Base-by-base conservation (phyloP, 2,797 vertebrate species). In the Poeciliopsis gracilis region DNA sequence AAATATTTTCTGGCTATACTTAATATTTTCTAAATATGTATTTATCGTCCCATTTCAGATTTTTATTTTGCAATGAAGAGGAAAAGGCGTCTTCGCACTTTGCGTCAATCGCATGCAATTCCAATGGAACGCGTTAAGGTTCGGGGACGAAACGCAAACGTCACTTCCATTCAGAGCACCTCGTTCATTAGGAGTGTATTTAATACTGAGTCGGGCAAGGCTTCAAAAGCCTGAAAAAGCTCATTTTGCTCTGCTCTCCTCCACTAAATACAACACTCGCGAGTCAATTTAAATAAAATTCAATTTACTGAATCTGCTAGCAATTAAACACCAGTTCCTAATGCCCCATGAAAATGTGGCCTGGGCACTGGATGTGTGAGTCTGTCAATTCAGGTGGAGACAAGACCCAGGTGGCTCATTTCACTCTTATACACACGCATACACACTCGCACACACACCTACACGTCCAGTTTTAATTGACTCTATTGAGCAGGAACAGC, bases 401-500 rank as follows among this genome's bases (percentile, higher is more conserved):
- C 76, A 82, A 86, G 87, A 92, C 94, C 92, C 91, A 85, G 25
- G 84, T 87, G 91, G 88, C 86, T 88, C 82, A 79, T 92, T 92
- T 88, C 75, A 70, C 72, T 77, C 63, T n/a, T 5, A 49, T 63
- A 46, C 76, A 78, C 57, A 66, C 79, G 76, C 85, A 80, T 78
- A 72, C 36, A 73, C 25, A 59, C 78, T 75, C 85, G 79, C 78
- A 77, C 53, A 61, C 85, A 82, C 79, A 76, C 84, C 59, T 81
- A 72, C 36, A 75, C n/a, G 72, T 89, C 89, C 89, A 78, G 78
- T 88, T 90, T 83, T 92, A 93, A 95, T 92, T 93, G 92, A 93
- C 91, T 93, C 91, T 88, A 90, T 92, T 92, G 88, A 92, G 86
- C 88, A 79, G 89, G 84, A 92, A 89, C 89, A 92, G 93, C 91